These are phyloP conservation scores for Petroica traversi DNA, from an alignment of 2,113 vertebrate genomes.

Conservation along the genomic window DNA sequence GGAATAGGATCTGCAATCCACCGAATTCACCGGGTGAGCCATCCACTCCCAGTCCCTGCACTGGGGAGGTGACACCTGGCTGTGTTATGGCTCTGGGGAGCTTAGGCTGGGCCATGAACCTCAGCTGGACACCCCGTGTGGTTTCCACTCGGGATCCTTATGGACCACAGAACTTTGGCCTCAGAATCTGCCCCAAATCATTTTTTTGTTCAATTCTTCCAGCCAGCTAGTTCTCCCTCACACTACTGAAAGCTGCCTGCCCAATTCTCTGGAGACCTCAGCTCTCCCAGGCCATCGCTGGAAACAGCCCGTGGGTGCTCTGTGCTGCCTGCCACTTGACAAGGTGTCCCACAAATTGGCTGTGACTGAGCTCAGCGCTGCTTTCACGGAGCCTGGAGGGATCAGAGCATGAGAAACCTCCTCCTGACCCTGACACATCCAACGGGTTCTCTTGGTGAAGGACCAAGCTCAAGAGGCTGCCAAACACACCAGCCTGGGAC, in stretches of 20 bases:
- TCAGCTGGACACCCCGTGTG: not conserved
- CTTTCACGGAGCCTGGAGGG: not conserved
- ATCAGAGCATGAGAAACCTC: rapidly evolving
- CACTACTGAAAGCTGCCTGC: not conserved
- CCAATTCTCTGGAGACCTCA: not conserved
- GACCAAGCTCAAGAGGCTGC: not conserved
- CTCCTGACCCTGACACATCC: rapidly evolving
- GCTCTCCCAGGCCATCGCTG: not conserved
- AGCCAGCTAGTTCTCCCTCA: rapidly evolving
- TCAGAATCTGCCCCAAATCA: not conserved
- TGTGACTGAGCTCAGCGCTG: not conserved
- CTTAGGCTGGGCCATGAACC: not conserved
- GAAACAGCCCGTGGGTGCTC: not conserved
- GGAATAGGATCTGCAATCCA: not conserved
- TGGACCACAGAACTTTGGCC: not conserved
- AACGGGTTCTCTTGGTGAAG: rapidly evolving
- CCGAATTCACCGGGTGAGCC: not conserved
- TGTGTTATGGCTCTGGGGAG: not conserved
- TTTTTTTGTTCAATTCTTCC: not conserved
- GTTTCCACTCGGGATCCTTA: no score
- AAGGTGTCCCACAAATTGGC: not conserved
- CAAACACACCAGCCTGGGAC: not conserved
- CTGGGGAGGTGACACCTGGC: not conserved
- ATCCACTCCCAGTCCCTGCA: not conserved
- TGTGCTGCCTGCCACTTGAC: not conserved